Percentiles rank a stretch among this genome's conserved stretches.
These are phyloP conservation scores for Oreortyx pictus DNA, from an alignment of 2,797 vertebrate species.

Conservation along the genomic window DNA sequence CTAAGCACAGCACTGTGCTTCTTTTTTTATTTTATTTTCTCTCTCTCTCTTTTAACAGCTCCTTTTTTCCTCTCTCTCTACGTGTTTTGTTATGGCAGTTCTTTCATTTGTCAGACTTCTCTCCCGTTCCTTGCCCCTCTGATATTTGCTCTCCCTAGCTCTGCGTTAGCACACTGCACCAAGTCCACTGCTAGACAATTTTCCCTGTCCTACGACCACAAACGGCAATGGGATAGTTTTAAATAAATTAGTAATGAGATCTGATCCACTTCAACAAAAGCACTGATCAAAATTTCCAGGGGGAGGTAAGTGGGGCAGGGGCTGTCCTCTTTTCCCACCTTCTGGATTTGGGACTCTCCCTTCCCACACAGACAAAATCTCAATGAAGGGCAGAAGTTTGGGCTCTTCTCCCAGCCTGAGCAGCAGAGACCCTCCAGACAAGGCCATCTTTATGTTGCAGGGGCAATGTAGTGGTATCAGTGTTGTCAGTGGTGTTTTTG, in stretches of 20 bases:
- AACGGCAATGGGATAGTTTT: background rate
- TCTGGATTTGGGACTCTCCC: background rate
- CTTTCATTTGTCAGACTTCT: background rate
- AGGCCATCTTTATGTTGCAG: background rate
- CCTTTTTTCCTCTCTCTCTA: background rate
- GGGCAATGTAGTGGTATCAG: background rate
- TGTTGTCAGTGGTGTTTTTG: background rate
- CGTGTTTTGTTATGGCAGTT: background rate
- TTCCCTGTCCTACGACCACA: background rate
- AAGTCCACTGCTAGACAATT: background rate
- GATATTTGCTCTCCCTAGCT: background rate
- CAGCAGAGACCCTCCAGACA: background rate
- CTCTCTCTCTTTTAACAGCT: background rate
- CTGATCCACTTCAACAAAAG: rapidly evolving
- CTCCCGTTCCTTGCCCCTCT: background rate
- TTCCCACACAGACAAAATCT: background rate
- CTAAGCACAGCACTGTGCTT: background rate
- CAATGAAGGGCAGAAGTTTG: background rate
- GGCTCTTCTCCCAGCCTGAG: background rate
- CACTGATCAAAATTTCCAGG: background rate
- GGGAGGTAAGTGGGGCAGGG: background rate
- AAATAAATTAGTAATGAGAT: background rate
- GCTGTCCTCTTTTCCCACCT: background rate
- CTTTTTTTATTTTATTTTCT: background rate
- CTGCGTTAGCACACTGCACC: background rate